Base-by-base conservation (phyloP, 2,888 invertebrate genomes). In the Hemicrepidius hirtus region DNA sequence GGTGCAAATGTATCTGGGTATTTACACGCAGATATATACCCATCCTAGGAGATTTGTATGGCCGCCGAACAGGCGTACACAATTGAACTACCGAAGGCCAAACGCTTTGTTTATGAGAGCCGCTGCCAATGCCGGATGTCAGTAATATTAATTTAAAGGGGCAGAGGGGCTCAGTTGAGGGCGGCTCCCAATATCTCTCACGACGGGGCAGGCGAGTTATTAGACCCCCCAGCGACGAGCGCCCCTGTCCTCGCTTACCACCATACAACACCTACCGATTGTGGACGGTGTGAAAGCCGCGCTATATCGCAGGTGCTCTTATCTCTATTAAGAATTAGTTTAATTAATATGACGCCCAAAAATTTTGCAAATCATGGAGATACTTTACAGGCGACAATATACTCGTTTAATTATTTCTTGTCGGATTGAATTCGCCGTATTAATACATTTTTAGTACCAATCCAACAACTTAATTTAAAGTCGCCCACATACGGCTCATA, bases 131-230 rank as follows among this genome's bases (percentile, higher is more conserved):
- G 68, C 62, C 63, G 63, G 62, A 69, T 69, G 64, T 44, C 63
- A 70, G 74, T 69, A 68, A 77, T 78, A 79, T 78, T 80, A 76
- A 80, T 79, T 79, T 79, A 76, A 73, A 79, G 68, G 60, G 68
- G 55, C 49, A 67, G 70, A 72, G 71, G 71, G 75, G 75, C 21
- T 73, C 57, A 75, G 74, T 72, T 65, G 70, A 72, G 75, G 78
- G 77, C 77, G 79, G 76, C 75, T 76, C 76, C 77, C 77, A 78
- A 79, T 80, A 79, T 79, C 75, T 77, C 75, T 79, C 79, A 75
- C 80, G 72, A 75, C 79, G 76, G 80, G 80, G 77, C 75, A 75
- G 76, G 74, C 76, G 75, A 79, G 79, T 80, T 80, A 79, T 80
- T 79, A 79, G 77, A 78, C 79, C 78, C 76, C 79, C 79, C 76